These are phyloP conservation scores for Nansenia antarctica DNA, from an alignment of 2,113 vertebrate species.

Conservation along the genomic window DNA sequence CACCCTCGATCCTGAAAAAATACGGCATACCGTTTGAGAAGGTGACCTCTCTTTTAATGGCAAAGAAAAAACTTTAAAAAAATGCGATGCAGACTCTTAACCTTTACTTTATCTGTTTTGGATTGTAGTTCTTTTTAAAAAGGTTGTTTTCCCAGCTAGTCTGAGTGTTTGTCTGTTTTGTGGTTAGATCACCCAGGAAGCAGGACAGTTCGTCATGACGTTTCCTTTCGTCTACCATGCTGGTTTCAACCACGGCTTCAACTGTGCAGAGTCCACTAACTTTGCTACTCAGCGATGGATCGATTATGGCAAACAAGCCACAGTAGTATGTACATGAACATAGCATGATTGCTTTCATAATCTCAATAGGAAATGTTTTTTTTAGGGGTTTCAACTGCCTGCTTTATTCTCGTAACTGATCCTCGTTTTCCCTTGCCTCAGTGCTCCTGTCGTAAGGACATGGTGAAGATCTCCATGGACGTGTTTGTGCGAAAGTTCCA, in stretches of 20 bases:
- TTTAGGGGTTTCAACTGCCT: too few species aligned
- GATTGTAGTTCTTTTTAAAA: neutral
- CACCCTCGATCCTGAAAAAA: conserved; percentile 94
- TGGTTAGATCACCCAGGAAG: conserved; percentile 90
- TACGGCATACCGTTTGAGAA: conserved; percentile 95
- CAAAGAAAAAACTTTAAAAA: neutral
- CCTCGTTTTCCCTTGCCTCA: conserved; percentile 47
- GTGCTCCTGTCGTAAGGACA: conserved; percentile 97
- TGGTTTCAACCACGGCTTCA: conserved; percentile 99
- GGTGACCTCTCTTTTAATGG: conserved; percentile 65
- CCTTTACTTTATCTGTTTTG: neutral
- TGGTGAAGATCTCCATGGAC: conserved; percentile 99
- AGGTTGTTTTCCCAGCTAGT: neutral
- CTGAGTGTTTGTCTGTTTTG: neutral
- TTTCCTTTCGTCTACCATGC: conserved; percentile 96
- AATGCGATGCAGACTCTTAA: too few species aligned
- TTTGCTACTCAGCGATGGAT: conserved; percentile 97
- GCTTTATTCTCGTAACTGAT: neutral
- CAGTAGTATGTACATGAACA: conserved; percentile 74
- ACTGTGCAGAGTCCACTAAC: conserved; percentile 96
- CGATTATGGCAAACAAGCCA: conserved; percentile 94
- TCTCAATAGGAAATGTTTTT: neutral
- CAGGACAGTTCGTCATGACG: conserved; percentile 94
- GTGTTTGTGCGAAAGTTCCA: conserved; percentile 95
- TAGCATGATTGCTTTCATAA: neutral